Conservation (phyloP, 2,113 vertebrate species). For the Platichthys stellatus region DNA sequence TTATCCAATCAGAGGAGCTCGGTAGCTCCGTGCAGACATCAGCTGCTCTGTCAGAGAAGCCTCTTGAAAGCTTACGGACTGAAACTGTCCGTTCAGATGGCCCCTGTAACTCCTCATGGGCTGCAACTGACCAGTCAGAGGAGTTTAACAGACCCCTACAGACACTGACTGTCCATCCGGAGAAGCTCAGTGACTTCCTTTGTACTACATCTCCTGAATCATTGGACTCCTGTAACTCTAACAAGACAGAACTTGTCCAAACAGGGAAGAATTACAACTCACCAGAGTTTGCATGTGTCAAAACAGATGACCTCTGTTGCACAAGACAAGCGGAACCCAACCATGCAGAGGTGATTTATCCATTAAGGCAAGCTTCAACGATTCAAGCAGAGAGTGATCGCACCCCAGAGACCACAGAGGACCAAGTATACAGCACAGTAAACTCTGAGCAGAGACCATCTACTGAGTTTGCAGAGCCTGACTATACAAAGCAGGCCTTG, state of each 20-base stretch:
- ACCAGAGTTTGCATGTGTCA: constrained; percentile 1
- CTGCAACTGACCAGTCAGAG: constrained; percentile 37
- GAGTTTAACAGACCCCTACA: constrained; percentile 18
- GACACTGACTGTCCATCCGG: constrained; percentile 18
- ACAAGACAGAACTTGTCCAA: constrained; percentile 35
- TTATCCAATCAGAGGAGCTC: neutral
- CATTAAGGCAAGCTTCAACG: constrained; percentile 26
- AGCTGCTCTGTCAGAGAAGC: constrained; percentile 32
- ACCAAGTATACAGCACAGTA: constrained; percentile 36
- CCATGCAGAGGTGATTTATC: constrained; percentile 6
- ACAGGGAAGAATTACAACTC: constrained; percentile 5
- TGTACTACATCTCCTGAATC: constrained; percentile 16
- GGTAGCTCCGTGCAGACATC: constrained; percentile 12
- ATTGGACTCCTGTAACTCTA: constrained; percentile 22
- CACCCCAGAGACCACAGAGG: constrained; percentile 28
- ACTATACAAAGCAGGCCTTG: constrained; percentile 39
- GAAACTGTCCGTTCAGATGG: constrained; percentile 17
- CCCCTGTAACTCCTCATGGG: constrained; percentile 20
- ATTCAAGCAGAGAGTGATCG: constrained; percentile 8
- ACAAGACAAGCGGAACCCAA: constrained; percentile 19
- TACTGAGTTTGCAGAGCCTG: constrained; percentile 37
- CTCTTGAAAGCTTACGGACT: constrained; percentile 34
- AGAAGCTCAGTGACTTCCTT: constrained; percentile 16
- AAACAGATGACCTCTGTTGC: constrained; percentile 21
- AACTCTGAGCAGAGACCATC: constrained; percentile 38